These are phyloP conservation scores for Heteromyza rotundicornis DNA, from an alignment of 2,888 invertebrate genomes.

Conservation along the genomic window DNA sequence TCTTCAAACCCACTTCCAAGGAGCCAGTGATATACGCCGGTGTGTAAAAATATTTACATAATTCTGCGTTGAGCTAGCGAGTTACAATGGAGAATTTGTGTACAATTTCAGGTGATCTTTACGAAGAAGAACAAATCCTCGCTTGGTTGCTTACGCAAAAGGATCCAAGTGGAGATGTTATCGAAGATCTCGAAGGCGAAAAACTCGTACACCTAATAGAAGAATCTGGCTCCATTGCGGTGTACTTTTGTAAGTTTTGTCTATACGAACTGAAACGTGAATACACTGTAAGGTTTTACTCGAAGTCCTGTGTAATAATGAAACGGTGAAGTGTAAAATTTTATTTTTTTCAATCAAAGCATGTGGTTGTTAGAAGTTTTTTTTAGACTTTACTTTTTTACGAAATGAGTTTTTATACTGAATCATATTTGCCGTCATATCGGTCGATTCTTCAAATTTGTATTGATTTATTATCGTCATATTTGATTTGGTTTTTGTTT, in stretches of 20 bases:
- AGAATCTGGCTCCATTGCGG: slow-evolving; percentile 81
- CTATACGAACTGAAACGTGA: neutral
- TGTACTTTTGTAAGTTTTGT: slow-evolving; percentile 85
- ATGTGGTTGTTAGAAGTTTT: no score
- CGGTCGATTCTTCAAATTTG: no score
- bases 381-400: no score
- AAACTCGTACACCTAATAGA: slow-evolving; percentile 77
- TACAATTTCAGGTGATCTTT: slow-evolving; percentile 73
- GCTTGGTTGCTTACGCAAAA: slow-evolving; percentile 91
- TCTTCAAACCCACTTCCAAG: slow-evolving; percentile 85
- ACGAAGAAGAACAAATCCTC: slow-evolving; percentile 86
- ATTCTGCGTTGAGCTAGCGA: no score
- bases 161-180: slow-evolving; percentile 89
- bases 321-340: no score
- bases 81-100: neutral
- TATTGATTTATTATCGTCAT: no score
- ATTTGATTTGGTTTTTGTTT: neutral
- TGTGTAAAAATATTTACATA: slow-evolving; percentile 41
- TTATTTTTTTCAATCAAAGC: no score
- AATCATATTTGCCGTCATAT: no score
- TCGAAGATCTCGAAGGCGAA: slow-evolving; percentile 86
- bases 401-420: no score
- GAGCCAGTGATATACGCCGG: slow-evolving; percentile 92
- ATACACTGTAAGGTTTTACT: neutral
- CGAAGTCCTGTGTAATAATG: no score